Evolutionary conservation across 2,797 vertebrate genomes (phyloP), one percentile per base, ranked within the genome.

Genomic region (Ispidina picta): DNA sequence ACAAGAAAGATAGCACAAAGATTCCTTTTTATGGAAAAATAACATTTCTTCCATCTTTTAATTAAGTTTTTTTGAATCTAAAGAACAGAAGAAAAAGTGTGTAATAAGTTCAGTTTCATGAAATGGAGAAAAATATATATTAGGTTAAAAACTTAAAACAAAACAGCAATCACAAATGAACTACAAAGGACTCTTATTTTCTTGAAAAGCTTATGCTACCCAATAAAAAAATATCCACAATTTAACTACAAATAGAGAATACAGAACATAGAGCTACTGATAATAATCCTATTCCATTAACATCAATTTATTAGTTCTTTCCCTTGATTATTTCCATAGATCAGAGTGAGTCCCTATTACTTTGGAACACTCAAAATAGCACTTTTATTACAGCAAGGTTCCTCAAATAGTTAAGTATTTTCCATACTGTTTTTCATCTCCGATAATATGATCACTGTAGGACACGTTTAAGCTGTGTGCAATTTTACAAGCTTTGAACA

Each of bases 401-500:
- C 17, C 59, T 62, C 19, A 49, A 9, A 39, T 58, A 55, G 37
- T 86, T 65, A 78, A 85, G 25, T 3, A 39, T 69, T 91, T 92
- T 79, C 33, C 4, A 20, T 51, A 44, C 4, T 12, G 5, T 14
- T 88, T 80, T 88, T 91, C 66, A 84, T 66, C 58, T 18, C 3
- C 2, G 52, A 71, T 88, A 90, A 93, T 88, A 81, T 83, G 76
- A 81, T 83, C 60, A 82, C 68, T 83, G 28, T 31, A 80, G 31
- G 51, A 18, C 29, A 89, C 49, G 5, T 71, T 51, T 86, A 69
- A 88, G 22, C 84, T 69, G 13, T 59, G 16, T 31, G 88, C 56
- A 83, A 80, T 94, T 93, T 85, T 94, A 62, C 31, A 73, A 91
- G 62, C 41, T 92, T 73, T 82, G 28, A 79, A 83, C 65, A 76